phyloP scores from a whole-genome alignment of 2,797 vertebrate species.

The Urosaurus nigricauda region DNA sequence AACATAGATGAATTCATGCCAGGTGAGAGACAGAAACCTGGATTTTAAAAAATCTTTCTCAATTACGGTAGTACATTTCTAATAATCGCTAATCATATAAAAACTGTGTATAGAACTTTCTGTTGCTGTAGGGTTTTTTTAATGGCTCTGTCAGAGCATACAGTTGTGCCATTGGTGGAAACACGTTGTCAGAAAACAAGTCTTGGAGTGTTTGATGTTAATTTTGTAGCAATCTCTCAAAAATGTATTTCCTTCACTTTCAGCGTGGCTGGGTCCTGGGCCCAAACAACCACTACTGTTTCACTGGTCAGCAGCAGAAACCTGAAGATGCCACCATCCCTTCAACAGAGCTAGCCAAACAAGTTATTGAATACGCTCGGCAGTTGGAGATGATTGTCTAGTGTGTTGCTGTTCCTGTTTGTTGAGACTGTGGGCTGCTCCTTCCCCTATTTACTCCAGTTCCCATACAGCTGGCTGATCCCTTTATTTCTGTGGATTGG shows the following conservation, averaged over 20 bases:
- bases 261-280: slow-evolving; percentile 93
- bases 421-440: neutral
- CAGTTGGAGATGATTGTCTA: slow-evolving; percentile 98
- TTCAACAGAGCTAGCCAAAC: slow-evolving; percentile 91
- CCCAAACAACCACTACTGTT: slow-evolving; percentile 89
- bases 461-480: neutral
- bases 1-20: neutral
- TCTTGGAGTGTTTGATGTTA: neutral
- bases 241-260: neutral
- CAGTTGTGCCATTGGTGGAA: neutral
- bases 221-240: neutral
- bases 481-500: slow-evolving; percentile 7
- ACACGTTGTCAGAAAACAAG: neutral
- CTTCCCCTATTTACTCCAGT: neutral
- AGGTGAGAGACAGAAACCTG: neutral
- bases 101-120: neutral
- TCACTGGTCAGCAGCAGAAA: slow-evolving; percentile 90
- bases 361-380: slow-evolving; percentile 95
- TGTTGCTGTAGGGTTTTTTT: neutral
- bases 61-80: neutral
- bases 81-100: too few relatives aligned
- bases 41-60: neutral
- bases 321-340: slow-evolving; percentile 93
- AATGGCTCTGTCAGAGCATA: too few relatives aligned
- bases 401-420: neutral